phyloP scores from a whole-genome alignment of 2,797 vertebrate genomes.

The Coracias cyanogaster region DNA sequence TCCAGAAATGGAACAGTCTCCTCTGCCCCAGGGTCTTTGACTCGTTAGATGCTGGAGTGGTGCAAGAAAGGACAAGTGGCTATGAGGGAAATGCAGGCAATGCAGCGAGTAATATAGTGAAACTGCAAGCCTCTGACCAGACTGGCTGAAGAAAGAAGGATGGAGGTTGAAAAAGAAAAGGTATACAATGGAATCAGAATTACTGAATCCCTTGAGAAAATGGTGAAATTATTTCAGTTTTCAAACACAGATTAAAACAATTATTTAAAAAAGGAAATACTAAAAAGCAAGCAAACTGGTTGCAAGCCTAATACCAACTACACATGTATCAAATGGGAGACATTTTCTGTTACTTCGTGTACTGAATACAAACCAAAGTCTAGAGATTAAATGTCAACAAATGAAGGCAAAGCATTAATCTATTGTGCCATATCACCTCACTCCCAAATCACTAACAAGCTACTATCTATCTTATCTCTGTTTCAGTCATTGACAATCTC shows the following conservation, averaged over 20 bases:
- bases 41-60: neutral
- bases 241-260: neutral
- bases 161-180: neutral
- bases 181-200: neutral
- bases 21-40: neutral
- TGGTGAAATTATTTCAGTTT: neutral
- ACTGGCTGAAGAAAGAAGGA: neutral
- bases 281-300: neutral
- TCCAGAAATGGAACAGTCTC: neutral
- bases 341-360: neutral
- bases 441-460: conserved; percentile 48
- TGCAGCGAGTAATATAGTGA: neutral
- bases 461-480: conserved; percentile 44
- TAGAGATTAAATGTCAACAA: conserved; percentile 68
- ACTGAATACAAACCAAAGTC: conserved; percentile 46
- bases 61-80: neutral
- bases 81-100: neutral
- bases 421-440: conserved; percentile 35
- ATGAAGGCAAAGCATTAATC: conserved; percentile 62
- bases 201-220: neutral
- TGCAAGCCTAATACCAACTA: neutral
- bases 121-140: neutral
- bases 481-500: conserved; percentile 41
- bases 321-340: neutral
- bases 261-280: neutral